These are phyloP conservation scores for Lottia scabra DNA, from an alignment of 2,888 invertebrate genomes.

Conservation along the genomic window DNA sequence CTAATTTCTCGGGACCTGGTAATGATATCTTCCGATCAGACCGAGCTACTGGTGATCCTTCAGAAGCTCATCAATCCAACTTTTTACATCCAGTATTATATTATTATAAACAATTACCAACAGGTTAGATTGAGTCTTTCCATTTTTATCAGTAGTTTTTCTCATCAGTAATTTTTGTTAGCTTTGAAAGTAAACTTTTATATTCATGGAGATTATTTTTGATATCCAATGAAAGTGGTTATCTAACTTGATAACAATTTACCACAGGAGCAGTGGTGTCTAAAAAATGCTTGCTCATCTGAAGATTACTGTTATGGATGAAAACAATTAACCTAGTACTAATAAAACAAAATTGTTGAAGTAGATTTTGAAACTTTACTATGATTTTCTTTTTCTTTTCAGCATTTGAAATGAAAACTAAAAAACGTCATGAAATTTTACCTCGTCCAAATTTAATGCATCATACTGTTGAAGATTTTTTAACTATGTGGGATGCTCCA, in stretches of 20 bases:
- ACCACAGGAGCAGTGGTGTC: too few species aligned
- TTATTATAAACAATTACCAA: constrained; percentile 67
- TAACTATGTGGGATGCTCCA: constrained; percentile 68
- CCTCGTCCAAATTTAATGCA: constrained; percentile 67
- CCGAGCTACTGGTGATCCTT: constrained; percentile 67
- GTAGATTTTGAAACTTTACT: too few species aligned
- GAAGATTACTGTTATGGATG: too few species aligned
- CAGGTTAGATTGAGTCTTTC: constrained; percentile 53
- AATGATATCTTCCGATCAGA: constrained; percentile 68
- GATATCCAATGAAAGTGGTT: too few species aligned
- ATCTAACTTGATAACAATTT: too few species aligned
- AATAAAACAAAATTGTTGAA: too few species aligned
- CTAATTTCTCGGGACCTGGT: constrained; percentile 68
- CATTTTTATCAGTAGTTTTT: too few species aligned
- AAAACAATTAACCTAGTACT: too few species aligned
- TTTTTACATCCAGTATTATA: constrained; percentile 71
- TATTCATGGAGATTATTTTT: too few species aligned
- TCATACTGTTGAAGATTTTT: constrained; percentile 71
- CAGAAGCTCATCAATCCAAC: constrained; percentile 69
- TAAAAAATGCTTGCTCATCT: too few species aligned
- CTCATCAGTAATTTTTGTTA: too few species aligned
- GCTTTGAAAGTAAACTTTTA: too few species aligned
- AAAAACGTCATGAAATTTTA: constrained; percentile 44
- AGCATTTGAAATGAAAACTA: constrained; percentile 50
- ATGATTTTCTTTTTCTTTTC: constrained; percentile 25